Evolutionary conservation across 2,797 vertebrate genomes (phyloP), one percentile per base, ranked within the genome.

Genomic region (Chlorospingus flavigularis): DNA sequence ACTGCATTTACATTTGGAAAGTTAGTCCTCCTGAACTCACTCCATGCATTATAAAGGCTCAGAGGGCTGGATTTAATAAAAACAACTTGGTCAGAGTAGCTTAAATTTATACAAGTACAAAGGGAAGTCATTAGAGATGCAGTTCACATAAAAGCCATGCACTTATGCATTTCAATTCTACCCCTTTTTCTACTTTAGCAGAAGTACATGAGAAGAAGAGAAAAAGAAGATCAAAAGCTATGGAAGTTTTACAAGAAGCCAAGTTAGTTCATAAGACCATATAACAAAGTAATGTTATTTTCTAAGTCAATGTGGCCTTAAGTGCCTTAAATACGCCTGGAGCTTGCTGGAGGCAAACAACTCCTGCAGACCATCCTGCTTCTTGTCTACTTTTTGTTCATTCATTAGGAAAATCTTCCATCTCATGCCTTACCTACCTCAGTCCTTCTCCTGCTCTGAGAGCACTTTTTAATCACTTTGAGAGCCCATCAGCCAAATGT

Each of bases 241-340:
- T 35, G 70, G 51, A 95, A 96, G 86, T 96, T 96, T 95, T 95
- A 79, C 88, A 96, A 96, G 86, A 95, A 95, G 76, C 70, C 68
- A 96, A 93, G 93, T 96, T 95, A 97, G 90, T 94, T 93, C 90
- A 37, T 89, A 92, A 95, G 90, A 95, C 91, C 75, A 70, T 1
- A 88, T 89, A 97, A 97, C 90, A 97, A 96, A 97, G 94, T 75
- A 53, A 96, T 88, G 93, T 73, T 95, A 92, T 96, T 97, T 96
- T 92, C 60, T 94, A 89, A 92, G 88, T 3, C 92, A 88, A 86
- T 87, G 68, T 95, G 92, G 77, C 92, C 88, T 95, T 97, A 94
- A 96, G 70, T 95, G 91, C 96, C 82, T 96, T 90, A 94, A 97
- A 94, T 89, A 61, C 11, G 70, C 94, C 96, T 93, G 0, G 11